These are phyloP conservation scores for Rhadinocentrus ornatus DNA, from an alignment of 2,797 vertebrate genomes.

Conservation along the genomic window DNA sequence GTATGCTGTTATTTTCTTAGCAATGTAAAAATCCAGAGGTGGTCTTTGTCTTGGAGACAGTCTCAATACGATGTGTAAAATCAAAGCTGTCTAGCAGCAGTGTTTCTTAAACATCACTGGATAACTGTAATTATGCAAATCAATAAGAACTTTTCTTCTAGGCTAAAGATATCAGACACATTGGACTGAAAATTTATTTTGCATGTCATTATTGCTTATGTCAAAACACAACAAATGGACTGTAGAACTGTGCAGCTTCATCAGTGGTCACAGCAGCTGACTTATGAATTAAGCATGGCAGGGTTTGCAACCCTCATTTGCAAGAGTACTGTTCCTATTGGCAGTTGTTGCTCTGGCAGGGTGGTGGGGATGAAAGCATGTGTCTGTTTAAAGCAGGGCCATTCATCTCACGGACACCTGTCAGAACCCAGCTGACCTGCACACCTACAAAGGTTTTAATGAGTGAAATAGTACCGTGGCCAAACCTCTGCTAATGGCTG, in stretches of 20 bases:
- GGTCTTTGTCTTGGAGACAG: neutral
- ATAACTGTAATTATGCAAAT: constrained; percentile 22
- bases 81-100: neutral
- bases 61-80: constrained; percentile 3
- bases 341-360: constrained; percentile 38
- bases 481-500: constrained; percentile 40
- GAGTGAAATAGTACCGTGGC: constrained; percentile 54
- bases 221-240: constrained; percentile 35
- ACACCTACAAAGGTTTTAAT: constrained; percentile 65
- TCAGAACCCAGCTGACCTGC: constrained; percentile 59
- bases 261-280: constrained; percentile 40
- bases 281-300: constrained; percentile 61
- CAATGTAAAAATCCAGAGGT: neutral
- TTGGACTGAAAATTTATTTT: neutral
- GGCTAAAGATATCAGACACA: neutral
- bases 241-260: constrained; percentile 15
- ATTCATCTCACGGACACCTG: constrained; percentile 68
- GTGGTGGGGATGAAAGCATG: constrained; percentile 26
- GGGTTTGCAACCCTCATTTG: constrained; percentile 64
- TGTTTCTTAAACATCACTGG: neutral
- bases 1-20: neutral
- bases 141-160: neutral
- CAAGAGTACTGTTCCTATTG: constrained; percentile 55
- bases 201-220: constrained; percentile 16
- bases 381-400: constrained; percentile 41